Evolutionary conservation across 2,113 vertebrate species (phyloP).

Genomic region (Peromyscus californicus): DNA sequence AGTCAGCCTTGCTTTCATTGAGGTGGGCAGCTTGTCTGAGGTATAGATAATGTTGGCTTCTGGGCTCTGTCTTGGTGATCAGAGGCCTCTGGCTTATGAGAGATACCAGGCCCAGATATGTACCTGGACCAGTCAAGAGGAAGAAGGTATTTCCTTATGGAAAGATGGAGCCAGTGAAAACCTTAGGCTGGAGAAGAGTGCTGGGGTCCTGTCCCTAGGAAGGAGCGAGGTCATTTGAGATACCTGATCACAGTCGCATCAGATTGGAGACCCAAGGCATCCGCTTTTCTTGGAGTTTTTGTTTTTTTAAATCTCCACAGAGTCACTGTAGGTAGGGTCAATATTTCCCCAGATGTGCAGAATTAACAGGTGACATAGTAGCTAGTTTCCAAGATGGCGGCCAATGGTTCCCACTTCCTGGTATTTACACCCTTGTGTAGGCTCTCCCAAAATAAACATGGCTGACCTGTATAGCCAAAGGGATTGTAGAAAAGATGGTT

Average conservation of each 20-base stretch:
- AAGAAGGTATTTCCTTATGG: not conserved
- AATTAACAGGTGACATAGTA: not conserved
- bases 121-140: not conserved
- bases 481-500: not conserved
- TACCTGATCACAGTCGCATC: not conserved
- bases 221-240: too few species aligned
- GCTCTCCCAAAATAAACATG: not conserved
- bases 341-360: not conserved
- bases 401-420: accelerated
- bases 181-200: not conserved
- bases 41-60: not conserved
- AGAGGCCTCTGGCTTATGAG: not conserved
- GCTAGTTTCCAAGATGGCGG: not conserved
- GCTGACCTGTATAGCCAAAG: too few species aligned
- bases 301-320: not conserved
- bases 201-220: not conserved
- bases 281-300: not conserved
- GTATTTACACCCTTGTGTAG: accelerated
- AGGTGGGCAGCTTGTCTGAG: not conserved
- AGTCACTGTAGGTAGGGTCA: too few species aligned
- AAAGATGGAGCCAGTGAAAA: not conserved
- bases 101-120: not conserved
- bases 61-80: not conserved
- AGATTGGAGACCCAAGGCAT: too few species aligned
- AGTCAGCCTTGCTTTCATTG: not conserved